Evolutionary conservation across 2,888 invertebrate genomes (phyloP), one percentile per base, ranked within the genome.

Genomic region (Drepana falcataria): DNA sequence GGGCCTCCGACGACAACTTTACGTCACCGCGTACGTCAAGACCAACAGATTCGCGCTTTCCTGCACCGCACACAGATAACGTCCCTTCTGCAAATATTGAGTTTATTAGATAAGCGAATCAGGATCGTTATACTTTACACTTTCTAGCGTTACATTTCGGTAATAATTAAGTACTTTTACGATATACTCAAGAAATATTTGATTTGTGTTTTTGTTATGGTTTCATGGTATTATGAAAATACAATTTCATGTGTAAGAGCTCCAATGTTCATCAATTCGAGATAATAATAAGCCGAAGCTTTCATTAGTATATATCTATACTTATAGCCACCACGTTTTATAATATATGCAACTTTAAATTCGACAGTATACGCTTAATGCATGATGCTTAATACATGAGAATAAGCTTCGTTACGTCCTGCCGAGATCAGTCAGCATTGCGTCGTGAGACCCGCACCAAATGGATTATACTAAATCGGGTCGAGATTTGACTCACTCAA

Each of bases 101-200:
- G 65, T 66, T 66, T 71, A 65, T 49, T 53, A 73, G 86, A 86
- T 85, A 87, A 85, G 71, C 66, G 71, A 73, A 77, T 73, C 75
- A 83, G 69, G 86, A 87, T 87, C 87, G 84, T 87, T 86, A 87
- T 79, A 87, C 86, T 86, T 85, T 87, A 78, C 86, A 81, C 83
- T 85, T 82, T 82, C 73, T 64, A 66, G 77, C 64, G 83, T 83
- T 84, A 83, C 77, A 74, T 77, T 79, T 79, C 55, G 73, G 67
- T 69, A 74, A 76, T 76, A 75, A 81, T 78, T 73, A 75, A 73
- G 70, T 76, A 70, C 71, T 70, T 71, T 71, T 69, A 67, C 68
- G 72, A 77, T 74, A 73, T 63, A 61, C 63, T 69, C 62, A 65
- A 70, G 68, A 73, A 73, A 75, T 69, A 70, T 70, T 67, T 59